phyloP scores from a whole-genome alignment of 2,797 vertebrate species.

The Sebastes itinus region DNA sequence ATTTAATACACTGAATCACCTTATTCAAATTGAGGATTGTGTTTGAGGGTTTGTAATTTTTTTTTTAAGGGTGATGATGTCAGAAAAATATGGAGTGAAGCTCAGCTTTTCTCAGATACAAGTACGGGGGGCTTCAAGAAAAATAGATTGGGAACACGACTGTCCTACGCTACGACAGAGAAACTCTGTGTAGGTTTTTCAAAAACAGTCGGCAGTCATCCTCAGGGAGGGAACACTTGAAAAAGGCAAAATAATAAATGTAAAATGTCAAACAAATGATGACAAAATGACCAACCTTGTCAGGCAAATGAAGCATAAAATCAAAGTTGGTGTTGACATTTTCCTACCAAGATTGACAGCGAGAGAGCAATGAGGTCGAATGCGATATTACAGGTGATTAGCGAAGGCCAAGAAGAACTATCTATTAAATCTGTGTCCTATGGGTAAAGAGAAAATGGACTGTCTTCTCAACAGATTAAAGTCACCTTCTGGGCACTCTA shows the following conservation, averaged over 20 bases:
- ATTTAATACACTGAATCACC: too few species aligned
- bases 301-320: not conserved
- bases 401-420: not conserved
- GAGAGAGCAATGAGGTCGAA: not conserved
- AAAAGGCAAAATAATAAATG: not conserved
- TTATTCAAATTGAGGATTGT: too few species aligned
- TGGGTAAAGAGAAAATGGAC: slow-evolving; percentile 55
- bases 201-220: not conserved
- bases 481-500: slow-evolving; percentile 46
- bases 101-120: too few species aligned
- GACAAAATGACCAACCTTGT: not conserved
- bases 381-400: slow-evolving; percentile 26
- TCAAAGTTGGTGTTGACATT: not conserved
- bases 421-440: slow-evolving; percentile 47
- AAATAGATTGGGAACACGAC: too few species aligned
- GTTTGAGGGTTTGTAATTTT: too few species aligned
- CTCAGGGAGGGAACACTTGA: not conserved
- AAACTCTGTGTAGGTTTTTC: not conserved
- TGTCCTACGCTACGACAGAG: not conserved
- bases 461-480: slow-evolving; percentile 62
- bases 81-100: too few species aligned
- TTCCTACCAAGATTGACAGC: not conserved
- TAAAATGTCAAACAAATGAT: not conserved
- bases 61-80: too few species aligned
- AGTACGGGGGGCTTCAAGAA: too few species aligned